Base-by-base conservation (phyloP, 2,888 invertebrate genomes). In the Brachyptera risi region DNA sequence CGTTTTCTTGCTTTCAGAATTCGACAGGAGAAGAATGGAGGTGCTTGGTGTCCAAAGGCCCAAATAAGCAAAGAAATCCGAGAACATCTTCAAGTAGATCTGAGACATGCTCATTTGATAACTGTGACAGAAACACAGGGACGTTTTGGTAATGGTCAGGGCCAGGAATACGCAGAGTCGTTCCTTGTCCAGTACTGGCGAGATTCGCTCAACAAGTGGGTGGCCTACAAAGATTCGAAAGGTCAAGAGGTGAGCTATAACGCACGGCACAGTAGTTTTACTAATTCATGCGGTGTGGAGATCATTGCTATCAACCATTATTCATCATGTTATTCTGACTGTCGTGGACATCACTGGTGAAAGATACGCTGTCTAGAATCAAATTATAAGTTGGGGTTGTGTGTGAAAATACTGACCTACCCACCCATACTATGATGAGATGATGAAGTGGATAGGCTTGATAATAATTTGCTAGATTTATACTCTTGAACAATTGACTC, bases 1-100 rank as follows among this genome's bases (percentile, higher is more conserved):
- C 42, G 21, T 42, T 42, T 40, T 42, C 19, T 5, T n/a, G n/a
- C n/a, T 31, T 74, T 47, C 80, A 94, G 94, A 73, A 85, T 94
- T 67, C 83, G 92, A 7, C 87, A 88, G 57, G 94, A 94, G 72
- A 84, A 86, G 68, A 88, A 89, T 65, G 92, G 93, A 1, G 95
- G 95, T 0, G 94, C 95, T 0, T 95, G 95, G 95, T 95, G 95
- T 75, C 94, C 95, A 7, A 87, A 88, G 70, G 86, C 86, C 1
- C 84, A 88, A 70, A 90, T 92, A 68, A 83, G 85, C 67, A 83
- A 85, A 58, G 83, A 84, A 60, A 84, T 88, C 61, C 83, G 88
- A 13, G 93, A 95, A 73, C 94, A 85, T 74, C 78, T 95, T 51
- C 91, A 95, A 74, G 83, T 91, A 56, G 87, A 93, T 71, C 80